Base-by-base conservation (phyloP, 2,888 invertebrate genomes). In the Sialis fuliginosa region DNA sequence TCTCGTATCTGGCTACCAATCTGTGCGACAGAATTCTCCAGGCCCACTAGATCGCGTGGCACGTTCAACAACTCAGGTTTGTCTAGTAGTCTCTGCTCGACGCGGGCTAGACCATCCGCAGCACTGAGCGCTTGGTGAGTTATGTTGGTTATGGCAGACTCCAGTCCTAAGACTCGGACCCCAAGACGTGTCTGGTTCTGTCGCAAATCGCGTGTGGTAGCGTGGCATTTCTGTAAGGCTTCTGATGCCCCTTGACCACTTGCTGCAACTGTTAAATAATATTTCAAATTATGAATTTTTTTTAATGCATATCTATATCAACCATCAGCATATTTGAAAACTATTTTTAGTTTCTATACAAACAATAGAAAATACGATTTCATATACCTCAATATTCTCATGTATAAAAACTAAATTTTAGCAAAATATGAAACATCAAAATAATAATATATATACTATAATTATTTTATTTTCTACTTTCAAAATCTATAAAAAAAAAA, bases 171-270 rank as follows among this genome's bases (percentile, higher is more conserved):
- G 22, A 37, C 22, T 30, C 43, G 4, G 41, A 60, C 61, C 53
- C 70, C 72, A 45, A 82, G 67, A 45, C 68, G 66, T 32, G 74
- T 79, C 54, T 81, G 79, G 61, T 82, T 83, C 51, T 75, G 74
- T 50, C 75, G 71, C 40, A 83, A 64, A 54, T 75, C 76, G 57
- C 75, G 76, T 7, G 80, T 75, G 6, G 78, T 69, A 8, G 81
- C 76, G 59, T 83, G 81, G 61, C 79, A 82, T 57, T 76, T 69
- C 62, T 83, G 82, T 45, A 83, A 61, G 2, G 75, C 77, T 59
- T 81, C 81, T 45, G 78, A 79, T 53, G 81, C 74, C 49, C 75
- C 74, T 60, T 75, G 75, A 61, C 75, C 81, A 57, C 77, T 79
- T 50, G 78, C 78, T 63, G 75, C 66, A 58, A 82, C 77, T 76